Base-by-base conservation (phyloP, 2,888 invertebrate genomes). In the Helobdella robusta region DNA sequence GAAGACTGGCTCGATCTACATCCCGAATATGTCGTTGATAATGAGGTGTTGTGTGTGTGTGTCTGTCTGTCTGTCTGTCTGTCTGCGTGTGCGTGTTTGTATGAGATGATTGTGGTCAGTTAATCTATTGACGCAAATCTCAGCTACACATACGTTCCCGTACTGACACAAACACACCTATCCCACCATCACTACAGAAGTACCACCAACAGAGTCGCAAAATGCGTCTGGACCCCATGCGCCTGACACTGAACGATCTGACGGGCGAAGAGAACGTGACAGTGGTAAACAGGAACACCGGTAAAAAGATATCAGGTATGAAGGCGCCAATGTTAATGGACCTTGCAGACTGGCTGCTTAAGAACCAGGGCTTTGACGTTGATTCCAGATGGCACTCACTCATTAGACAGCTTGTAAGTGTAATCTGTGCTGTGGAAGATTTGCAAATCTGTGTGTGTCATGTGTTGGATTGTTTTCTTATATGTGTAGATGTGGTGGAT, bases 351-450 rank as follows among this genome's bases (percentile, higher is more conserved):
- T 98, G 94, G 62, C 84, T 97, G 72, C 87, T 90, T 71, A 92
- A 94, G 78, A 95, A 97, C 81, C 92, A 93, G 2, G 88, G 89
- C 84, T 95, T 89, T 79, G 95, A 97, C 77, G 91, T 97, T 62
- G 97, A 97, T 82, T 89, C 94, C 0, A 93, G 93, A 78, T 95
- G 94, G 93, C 71, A 75, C 15, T 92, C 93, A 75, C 84, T 92
- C 71, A 90, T 93, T 18, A 85, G 85, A 74, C 86, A 86, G 74
- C 83, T 86, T n/a, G 50, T 50, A 6, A n/a, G 6, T 50, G 23
- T 11, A 6, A 6, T n/a, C 6, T 8, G 50, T 6, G 50, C 23
- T 6, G 50, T 8, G 6, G 8, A 25, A 50, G 23, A 20, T 50
- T 50, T 40, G 15, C 15, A 40, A 15, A 40, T 40, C 11, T 15